phyloP scores from a whole-genome alignment of 1,140 invertebrate species.

The Homarus americanus region DNA sequence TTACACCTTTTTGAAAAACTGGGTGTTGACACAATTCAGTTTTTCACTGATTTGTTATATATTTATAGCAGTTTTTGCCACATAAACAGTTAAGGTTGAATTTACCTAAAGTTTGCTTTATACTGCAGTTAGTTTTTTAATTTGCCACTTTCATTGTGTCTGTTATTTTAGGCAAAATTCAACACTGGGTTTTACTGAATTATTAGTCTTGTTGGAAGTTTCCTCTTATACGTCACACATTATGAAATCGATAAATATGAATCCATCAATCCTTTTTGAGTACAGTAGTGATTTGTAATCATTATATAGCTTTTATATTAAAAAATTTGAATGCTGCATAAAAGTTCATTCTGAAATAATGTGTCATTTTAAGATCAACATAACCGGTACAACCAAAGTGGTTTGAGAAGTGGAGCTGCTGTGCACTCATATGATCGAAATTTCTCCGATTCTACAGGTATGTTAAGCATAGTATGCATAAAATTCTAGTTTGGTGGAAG shows the following conservation, averaged over 20 bases:
- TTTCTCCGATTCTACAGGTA: conserved; percentile 32
- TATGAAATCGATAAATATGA: not conserved
- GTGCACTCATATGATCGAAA: conserved; percentile 14
- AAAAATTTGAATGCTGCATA: not conserved
- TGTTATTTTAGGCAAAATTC: not conserved
- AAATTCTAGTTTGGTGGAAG: conserved; percentile 13
- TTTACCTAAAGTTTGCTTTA: too few species aligned
- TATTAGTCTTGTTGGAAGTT: not conserved
- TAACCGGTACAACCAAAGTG: conserved; percentile 37
- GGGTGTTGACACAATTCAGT: too few species aligned
- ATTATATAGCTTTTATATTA: not conserved
- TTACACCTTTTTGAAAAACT: too few species aligned
- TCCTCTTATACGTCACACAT: not conserved
- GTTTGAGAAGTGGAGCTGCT: conserved; percentile 11
- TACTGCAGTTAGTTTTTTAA: too few species aligned
- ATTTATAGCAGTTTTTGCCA: too few species aligned
- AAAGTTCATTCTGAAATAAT: not conserved
- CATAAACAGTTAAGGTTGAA: too few species aligned
- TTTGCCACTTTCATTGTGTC: too few species aligned
- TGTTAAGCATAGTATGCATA: conserved; percentile 1
- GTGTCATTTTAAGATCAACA: conserved; percentile 43
- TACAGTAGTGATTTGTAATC: not conserved
- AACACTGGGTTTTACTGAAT: not conserved
- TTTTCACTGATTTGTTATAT: too few species aligned
- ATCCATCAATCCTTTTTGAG: not conserved